phyloP scores from a whole-genome alignment of 2,888 invertebrate species.

The Fragum fragum region DNA sequence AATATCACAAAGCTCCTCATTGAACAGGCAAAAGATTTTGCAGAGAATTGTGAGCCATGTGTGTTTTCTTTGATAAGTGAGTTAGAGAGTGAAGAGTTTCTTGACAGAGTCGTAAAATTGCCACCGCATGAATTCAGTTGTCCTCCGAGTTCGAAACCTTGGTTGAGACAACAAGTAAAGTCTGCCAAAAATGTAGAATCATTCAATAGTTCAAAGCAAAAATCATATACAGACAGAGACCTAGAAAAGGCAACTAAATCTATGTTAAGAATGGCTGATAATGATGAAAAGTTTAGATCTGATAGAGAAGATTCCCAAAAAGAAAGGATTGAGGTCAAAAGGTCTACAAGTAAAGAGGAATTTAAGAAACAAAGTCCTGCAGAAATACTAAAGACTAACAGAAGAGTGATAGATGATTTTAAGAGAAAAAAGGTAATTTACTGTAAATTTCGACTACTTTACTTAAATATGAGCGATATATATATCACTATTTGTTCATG shows the following conservation, averaged over 20 bases:
- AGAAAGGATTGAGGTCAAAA: conserved; percentile 53
- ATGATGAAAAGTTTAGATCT: conserved; percentile 27
- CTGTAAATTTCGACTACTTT: too few relatives aligned
- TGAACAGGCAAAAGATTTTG: conserved; percentile 72
- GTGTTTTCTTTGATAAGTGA: conserved; percentile 81
- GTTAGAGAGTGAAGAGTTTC: conserved; percentile 77
- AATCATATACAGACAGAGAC: conserved; percentile 32
- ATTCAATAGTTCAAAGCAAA: background rate
- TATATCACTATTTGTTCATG: too few relatives aligned
- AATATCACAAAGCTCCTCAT: conserved; percentile 79
- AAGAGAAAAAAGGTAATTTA: conserved; percentile 72
- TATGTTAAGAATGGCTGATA: conserved; percentile 60
- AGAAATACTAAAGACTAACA: conserved; percentile 75
- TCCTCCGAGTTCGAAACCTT: conserved; percentile 58
- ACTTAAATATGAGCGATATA: too few relatives aligned
- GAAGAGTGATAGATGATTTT: conserved; percentile 77
- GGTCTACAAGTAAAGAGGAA: conserved; percentile 56
- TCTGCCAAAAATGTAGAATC: too few relatives aligned
- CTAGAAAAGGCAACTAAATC: conserved; percentile 47
- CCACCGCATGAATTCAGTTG: conserved; percentile 73
- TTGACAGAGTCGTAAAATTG: conserved; percentile 69
- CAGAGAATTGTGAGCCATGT: conserved; percentile 74
- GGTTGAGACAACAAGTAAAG: conserved; percentile 28
- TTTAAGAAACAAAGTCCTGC: conserved; percentile 50
- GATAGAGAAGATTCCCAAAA: conserved; percentile 8